Conservation (phyloP, 2,113 vertebrate species). For the Lichenostomus cassidix region DNA sequence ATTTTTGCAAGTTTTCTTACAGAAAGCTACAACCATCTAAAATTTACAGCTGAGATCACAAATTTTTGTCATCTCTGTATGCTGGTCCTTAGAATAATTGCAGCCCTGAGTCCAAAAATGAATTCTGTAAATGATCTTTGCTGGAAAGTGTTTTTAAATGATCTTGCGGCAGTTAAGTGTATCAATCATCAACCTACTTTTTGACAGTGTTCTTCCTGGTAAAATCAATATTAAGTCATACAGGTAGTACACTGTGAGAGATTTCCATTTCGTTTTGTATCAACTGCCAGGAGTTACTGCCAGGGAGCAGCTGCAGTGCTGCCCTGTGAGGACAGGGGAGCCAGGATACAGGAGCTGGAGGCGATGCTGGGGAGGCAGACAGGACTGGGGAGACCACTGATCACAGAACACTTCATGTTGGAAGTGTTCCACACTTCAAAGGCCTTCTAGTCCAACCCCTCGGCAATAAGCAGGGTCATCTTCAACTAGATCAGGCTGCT, state of each 20-base stretch:
- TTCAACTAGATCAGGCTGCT: not conserved
- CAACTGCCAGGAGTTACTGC: not conserved
- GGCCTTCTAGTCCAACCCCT: not conserved
- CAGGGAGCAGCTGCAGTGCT: not conserved
- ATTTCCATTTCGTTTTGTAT: not conserved
- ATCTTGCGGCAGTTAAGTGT: not conserved
- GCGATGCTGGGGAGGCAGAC: not conserved
- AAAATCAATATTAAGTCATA: not conserved
- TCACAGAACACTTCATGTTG: not conserved
- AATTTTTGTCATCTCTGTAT: not conserved
- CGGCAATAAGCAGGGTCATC: not conserved
- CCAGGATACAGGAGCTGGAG: not conserved
- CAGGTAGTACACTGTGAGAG: not conserved
- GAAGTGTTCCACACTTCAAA: not conserved
- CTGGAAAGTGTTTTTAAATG: not conserved
- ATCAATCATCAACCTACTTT: not conserved
- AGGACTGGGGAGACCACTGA: not conserved
- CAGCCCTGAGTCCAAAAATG: not conserved
- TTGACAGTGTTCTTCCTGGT: not conserved
- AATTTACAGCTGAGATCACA: not conserved
- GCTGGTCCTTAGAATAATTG: not conserved
- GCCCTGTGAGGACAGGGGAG: accelerated
- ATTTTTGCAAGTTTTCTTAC: not conserved
- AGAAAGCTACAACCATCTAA: not conserved
- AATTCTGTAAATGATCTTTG: not conserved